phyloP scores from a whole-genome alignment of 2,797 vertebrate genomes.

The Enteromius argenteus region DNA sequence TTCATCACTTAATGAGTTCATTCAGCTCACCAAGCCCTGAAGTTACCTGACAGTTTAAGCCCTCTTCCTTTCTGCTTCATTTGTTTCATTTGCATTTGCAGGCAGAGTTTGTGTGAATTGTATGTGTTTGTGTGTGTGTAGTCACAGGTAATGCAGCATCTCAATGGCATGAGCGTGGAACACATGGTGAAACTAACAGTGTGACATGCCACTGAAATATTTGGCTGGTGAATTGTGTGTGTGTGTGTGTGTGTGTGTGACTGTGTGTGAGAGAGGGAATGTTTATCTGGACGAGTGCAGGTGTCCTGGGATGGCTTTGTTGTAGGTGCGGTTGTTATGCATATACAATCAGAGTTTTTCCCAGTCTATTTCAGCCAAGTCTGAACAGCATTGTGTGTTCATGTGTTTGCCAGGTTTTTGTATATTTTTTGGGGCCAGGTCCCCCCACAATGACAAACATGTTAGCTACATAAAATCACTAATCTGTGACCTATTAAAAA shows the following conservation, averaged over 20 bases:
- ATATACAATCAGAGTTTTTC: not conserved
- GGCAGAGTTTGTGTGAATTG: not conserved
- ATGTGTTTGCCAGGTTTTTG: not conserved
- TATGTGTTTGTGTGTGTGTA: not conserved
- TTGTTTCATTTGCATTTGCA: slow-evolving; percentile 20
- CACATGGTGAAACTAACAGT: slow-evolving; percentile 11
- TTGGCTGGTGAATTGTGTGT: slow-evolving; percentile 10
- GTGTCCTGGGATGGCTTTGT: slow-evolving; percentile 49
- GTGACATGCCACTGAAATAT: slow-evolving; percentile 26
- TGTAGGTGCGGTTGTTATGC: slow-evolving; percentile 36
- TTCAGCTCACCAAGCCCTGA: slow-evolving; percentile 17
- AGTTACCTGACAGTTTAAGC: slow-evolving; percentile 7
- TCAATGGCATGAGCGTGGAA: slow-evolving; percentile 11
- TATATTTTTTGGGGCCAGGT: not conserved
- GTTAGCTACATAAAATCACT: not conserved
- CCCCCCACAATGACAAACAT: not conserved
- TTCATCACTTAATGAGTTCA: not conserved
- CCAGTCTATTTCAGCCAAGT: not conserved
- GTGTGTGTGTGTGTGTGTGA: not conserved
- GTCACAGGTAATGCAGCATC: not conserved
- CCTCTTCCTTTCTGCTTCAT: slow-evolving; percentile 13
- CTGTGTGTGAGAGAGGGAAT: not conserved
- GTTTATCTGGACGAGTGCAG: slow-evolving; percentile 49
- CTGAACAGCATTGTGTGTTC: not conserved
- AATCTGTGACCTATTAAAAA: not conserved